These are phyloP conservation scores for Chelidonichthys spinosus DNA, from an alignment of 2,797 vertebrate genomes.

Conservation along the genomic window DNA sequence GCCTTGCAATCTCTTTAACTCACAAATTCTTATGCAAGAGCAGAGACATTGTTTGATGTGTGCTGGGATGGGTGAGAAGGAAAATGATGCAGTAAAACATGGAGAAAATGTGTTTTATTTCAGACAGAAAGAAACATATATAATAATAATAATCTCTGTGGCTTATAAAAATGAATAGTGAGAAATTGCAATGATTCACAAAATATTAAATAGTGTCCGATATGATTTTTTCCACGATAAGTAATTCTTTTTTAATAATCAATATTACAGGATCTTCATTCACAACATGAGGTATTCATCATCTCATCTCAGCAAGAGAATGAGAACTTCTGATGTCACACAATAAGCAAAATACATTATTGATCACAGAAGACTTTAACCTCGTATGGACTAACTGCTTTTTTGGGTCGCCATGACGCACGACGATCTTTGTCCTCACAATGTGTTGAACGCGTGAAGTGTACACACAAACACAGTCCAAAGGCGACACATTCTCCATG, in stretches of 20 bases:
- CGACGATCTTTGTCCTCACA: not conserved
- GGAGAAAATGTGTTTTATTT: not conserved
- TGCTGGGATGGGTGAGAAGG: not conserved
- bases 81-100: not conserved
- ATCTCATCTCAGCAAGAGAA: not conserved
- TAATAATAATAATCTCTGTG: not conserved
- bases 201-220: not conserved
- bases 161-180: not conserved
- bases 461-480: not conserved
- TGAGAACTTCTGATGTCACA: not conserved
- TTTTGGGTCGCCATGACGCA: conserved; percentile 4
- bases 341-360: not conserved
- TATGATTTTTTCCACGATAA: not conserved
- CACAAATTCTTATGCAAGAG: not conserved
- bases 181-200: not conserved
- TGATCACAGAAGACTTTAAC: not conserved
- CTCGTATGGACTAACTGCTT: not conserved
- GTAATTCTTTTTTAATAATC: too few relatives aligned
- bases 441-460: conserved; percentile 2
- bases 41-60: not conserved
- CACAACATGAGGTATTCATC: not conserved
- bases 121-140: not conserved
- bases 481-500: conserved; percentile 25
- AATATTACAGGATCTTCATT: not conserved
- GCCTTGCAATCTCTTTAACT: not conserved